Base-by-base conservation (phyloP, 2,113 vertebrate species). In the Limanda limanda region DNA sequence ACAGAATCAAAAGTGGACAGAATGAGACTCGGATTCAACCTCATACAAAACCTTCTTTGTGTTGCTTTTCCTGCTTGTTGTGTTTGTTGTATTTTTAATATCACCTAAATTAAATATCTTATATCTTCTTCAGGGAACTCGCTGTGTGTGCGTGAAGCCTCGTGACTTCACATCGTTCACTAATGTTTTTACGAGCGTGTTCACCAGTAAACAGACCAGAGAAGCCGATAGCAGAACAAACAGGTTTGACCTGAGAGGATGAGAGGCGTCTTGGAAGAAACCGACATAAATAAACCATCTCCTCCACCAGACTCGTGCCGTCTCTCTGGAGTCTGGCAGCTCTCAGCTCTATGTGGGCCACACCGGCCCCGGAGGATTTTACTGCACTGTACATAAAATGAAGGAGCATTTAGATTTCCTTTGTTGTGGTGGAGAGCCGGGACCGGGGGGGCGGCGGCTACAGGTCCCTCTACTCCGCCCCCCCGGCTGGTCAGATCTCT, bases 361-460 rank as follows among this genome's bases (percentile, higher is more conserved):
- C 81, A 48, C 76, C 10, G 84, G 78, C 81, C 89, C 91, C 68
- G 84, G 81, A 91, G 88, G 87, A 87, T 85, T 65, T 91, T 81
- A 89, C 87, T 77, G 82, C 81, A 75, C 76, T 67, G 89, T 81
- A 87, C 81, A 89, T 90, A 79, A 92, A 91, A 91, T 91, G 88
- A 52, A 88, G 89, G 81, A 91, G 81, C 91, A 86, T 91, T 92
- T 92, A 91, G 86, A 90, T 89, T 88, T 87, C 82, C 84, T 92
- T 90, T 90, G 91, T 87, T 89, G 84, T 68, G 84, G 70, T 69
- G 82, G 80, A 83, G 83, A 83, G 81, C 24, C n/a, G n/a, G n/a
- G n/a, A n/a, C n/a, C n/a, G n/a, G n/a, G n/a, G n/a, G n/a, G n/a
- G n/a, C n/a, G n/a, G n/a, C n/a, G n/a, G n/a, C n/a, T n/a, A n/a